Percentiles rank a stretch among this genome's conserved stretches.
Evolutionary conservation across 1,140 invertebrate species (phyloP).

Genomic region (Euglossa dilemma): DNA sequence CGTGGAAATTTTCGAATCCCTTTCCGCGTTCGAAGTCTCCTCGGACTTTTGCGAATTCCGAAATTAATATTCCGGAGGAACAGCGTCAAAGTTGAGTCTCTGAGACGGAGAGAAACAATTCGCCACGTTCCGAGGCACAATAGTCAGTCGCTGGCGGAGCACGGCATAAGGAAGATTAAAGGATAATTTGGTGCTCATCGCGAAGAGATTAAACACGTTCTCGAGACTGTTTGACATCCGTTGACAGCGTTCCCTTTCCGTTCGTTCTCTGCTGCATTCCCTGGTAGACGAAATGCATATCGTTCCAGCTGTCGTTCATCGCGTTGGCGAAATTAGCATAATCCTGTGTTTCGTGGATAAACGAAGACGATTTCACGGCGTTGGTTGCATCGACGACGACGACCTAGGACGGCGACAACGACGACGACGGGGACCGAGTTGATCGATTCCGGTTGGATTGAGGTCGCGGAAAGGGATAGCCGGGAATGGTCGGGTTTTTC

Average conservation of each 20-base stretch:
- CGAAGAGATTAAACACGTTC: slow-evolving; percentile 61
- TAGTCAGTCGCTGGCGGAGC: slow-evolving; percentile 38
- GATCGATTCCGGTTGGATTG: slow-evolving; percentile 25
- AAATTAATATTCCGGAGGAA: neutral
- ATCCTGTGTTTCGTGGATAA: slow-evolving; percentile 31
- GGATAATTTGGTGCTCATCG: slow-evolving; percentile 63
- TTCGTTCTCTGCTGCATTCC: neutral
- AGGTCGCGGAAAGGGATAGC: neutral
- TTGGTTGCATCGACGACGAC: neutral
- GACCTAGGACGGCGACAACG: neutral
- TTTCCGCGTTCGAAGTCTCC: neutral
- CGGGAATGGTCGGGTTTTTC: neutral
- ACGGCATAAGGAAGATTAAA: slow-evolving; percentile 62
- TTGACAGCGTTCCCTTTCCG: neutral
- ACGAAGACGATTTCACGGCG: slow-evolving; percentile 4
- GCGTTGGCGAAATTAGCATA: slow-evolving; percentile 58
- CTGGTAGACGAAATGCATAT: slow-evolving; percentile 2
- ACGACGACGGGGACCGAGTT: neutral
- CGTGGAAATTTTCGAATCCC: too few relatives aligned
- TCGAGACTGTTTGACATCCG: slow-evolving; percentile 18
- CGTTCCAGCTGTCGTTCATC: slow-evolving; percentile 20
- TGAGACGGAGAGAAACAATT: slow-evolving; percentile 21
- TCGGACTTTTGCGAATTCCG: neutral
- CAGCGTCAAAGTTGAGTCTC: neutral
- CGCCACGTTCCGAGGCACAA: neutral